Evolutionary conservation across 2,113 vertebrate genomes (phyloP), one percentile per base, ranked within the genome.

Genomic region (Ailurus styani): DNA sequence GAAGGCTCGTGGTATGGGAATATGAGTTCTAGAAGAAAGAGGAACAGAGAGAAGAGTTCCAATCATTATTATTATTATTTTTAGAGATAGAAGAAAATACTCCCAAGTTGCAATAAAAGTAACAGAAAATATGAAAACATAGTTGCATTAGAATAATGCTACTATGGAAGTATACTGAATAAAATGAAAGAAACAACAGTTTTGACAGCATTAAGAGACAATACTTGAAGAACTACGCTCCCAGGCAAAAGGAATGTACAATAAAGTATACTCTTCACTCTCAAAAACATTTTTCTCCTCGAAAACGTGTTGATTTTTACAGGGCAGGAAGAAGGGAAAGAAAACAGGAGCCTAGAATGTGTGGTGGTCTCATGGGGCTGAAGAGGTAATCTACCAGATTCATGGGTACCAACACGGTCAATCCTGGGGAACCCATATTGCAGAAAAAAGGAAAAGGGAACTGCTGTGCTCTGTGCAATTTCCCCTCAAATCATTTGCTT

Each of bases 321-420:
- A 2, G 10, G 23, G 7, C 31, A 13, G 9, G 29, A 64, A 40
- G 45, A 70, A 54, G 52, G 6, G 62, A 42, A 72, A 40, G n/a
- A n/a, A 15, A 62, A 29, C 1, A 8, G 3, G 10, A 75, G 21
- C 27, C 29, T 9, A 12, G 23, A 21, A 2, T 1, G 3, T 47
- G 23, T 31, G 31, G 9, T 9, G 10, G n/a, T 34, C 45, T 40
- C 31, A 25, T 3, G 2, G 37, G 84, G 55, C 23, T 55, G 21
- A 54, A 55, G 45, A 25, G 14, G 50, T 5, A 70, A 40, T n/a
- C n/a, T 6, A 37, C 12, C 10, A 7, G 8, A 64, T 37, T 64
- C 47, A 66, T 27, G 66, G 66, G 15, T 34, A 40, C 15, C 6
- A 9, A 12, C 14, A 66, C 1, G 31, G 4, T 23, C 34, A 17